Evolutionary conservation across 2,888 invertebrate species (phyloP).

Genomic region (Malthinus seriepunctatus): DNA sequence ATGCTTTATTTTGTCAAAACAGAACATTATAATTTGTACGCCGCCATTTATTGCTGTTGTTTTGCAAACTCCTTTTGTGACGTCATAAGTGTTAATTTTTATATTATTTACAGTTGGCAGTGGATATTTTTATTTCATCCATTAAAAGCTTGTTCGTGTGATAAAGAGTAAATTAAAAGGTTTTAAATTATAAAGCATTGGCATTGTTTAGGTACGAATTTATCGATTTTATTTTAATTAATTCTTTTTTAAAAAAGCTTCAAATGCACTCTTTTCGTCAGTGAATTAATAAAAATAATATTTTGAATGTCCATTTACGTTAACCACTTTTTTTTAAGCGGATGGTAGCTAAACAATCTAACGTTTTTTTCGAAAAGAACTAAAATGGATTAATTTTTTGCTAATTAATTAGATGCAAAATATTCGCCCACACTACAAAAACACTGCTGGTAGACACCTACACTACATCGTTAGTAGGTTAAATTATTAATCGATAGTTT

Average conservation of each 20-base stretch:
- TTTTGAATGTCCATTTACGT: no score
- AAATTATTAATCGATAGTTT: not conserved
- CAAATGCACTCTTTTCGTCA: not conserved
- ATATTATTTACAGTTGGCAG: no score
- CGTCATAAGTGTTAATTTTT: no score
- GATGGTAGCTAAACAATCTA: not conserved
- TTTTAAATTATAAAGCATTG: not conserved
- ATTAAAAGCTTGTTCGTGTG: constrained; percentile 3
- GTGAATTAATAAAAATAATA: not conserved
- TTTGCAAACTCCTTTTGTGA: no score
- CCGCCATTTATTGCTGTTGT: no score
- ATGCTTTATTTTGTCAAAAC: no score
- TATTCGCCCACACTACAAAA: constrained; percentile 5
- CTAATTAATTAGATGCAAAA: not conserved
- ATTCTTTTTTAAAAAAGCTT: not conserved
- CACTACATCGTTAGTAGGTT: not conserved
- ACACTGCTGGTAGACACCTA: not conserved
- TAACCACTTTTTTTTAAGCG: no score
- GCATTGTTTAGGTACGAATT: not conserved
- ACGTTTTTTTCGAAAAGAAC: not conserved
- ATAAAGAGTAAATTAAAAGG: not conserved
- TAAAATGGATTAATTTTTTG: not conserved
- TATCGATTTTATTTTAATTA: not conserved
- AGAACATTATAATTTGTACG: no score
- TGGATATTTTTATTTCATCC: not conserved